Evolutionary conservation across 2,113 vertebrate species (phyloP).

Genomic region (Herpetotheres cachinnans): DNA sequence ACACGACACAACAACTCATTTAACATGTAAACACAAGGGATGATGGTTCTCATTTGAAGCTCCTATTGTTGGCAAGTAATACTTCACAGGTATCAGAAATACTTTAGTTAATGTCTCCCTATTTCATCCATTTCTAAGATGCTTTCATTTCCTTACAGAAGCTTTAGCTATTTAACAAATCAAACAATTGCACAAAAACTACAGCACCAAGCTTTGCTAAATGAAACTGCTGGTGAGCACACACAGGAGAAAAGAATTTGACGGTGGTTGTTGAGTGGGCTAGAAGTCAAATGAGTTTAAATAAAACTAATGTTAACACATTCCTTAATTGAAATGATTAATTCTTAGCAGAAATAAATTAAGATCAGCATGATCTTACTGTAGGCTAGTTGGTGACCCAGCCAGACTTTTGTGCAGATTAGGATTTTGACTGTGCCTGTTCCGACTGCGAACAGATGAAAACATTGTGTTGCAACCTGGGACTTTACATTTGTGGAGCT

Average conservation of each 20-base stretch:
- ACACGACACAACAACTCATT: background rate
- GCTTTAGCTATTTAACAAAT: background rate
- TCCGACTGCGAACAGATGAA: constrained; percentile 94
- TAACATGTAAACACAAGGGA: constrained; percentile 58
- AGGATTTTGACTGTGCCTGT: constrained; percentile 96
- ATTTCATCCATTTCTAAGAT: background rate
- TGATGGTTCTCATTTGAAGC: background rate
- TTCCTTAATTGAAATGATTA: constrained; percentile 57
- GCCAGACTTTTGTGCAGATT: constrained; percentile 92
- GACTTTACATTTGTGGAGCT: constrained; percentile 94
- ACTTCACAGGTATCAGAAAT: constrained; percentile 43
- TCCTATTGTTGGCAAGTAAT: constrained; percentile 7
- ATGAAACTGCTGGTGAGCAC: constrained; percentile 10
- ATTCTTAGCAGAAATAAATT: background rate
- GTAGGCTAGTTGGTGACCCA: constrained; percentile 60
- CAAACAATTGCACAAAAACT: constrained; percentile 12
- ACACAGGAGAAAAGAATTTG: background rate
- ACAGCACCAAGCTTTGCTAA: constrained; percentile 31
- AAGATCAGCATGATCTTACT: constrained; percentile 45
- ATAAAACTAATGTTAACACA: constrained; percentile 42
- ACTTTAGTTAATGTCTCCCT: background rate
- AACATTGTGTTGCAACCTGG: constrained; percentile 92
- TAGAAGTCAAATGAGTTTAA: background rate
- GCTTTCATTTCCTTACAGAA: background rate
- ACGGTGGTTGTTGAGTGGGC: background rate